These are phyloP conservation scores for Amiota minor DNA, from an alignment of 2,888 invertebrate genomes.

Conservation along the genomic window DNA sequence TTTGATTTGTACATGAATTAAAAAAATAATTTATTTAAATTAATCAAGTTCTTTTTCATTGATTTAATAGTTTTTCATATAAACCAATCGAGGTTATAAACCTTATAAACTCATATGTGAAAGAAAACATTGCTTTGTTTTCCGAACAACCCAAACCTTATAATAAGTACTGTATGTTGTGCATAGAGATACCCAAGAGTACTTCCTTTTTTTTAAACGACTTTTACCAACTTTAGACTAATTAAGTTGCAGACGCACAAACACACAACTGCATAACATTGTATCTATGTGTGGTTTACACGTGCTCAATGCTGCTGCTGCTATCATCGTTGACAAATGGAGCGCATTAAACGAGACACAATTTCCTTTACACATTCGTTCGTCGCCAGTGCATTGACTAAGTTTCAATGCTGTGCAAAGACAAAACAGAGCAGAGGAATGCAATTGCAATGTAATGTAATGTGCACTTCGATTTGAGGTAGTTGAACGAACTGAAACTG, in stretches of 20 bases:
- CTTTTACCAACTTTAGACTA: background rate
- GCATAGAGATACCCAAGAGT: background rate
- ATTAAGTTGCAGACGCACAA: background rate
- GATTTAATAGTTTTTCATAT: too few relatives aligned
- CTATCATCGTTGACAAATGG: constrained; percentile 47
- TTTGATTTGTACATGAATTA: too few relatives aligned
- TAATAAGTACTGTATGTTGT: background rate
- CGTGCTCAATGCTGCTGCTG: constrained; percentile 43
- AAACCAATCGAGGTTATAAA: too few relatives aligned
- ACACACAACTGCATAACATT: constrained; percentile 31
- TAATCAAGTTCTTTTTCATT: too few relatives aligned
- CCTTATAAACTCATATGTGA: too few relatives aligned
- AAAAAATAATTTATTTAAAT: too few relatives aligned
- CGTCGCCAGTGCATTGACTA: background rate
- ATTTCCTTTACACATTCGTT: background rate
- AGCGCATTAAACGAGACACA: constrained; percentile 45
- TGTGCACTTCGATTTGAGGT: constrained; percentile 5
- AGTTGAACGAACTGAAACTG: constrained; percentile 23
- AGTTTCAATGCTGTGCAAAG: background rate
- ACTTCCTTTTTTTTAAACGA: background rate
- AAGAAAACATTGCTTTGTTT: background rate
- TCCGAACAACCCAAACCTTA: background rate
- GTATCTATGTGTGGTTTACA: constrained; percentile 30
- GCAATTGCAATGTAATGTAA: constrained; percentile 1
- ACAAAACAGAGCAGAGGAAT: constrained; percentile 5